phyloP scores from a whole-genome alignment of 2,113 vertebrate species.

The Gallinago undulata region DNA sequence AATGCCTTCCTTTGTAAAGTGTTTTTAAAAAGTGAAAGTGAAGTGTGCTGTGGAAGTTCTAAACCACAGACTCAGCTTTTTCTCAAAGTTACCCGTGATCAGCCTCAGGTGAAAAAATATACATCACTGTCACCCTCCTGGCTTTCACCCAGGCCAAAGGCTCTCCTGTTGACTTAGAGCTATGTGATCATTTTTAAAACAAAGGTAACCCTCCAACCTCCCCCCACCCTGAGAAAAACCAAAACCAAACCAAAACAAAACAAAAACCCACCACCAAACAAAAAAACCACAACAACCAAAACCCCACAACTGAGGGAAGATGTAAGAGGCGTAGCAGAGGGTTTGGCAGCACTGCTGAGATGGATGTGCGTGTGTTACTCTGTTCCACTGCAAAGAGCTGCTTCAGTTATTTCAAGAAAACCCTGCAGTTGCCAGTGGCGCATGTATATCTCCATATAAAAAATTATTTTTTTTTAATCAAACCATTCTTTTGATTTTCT shows the following conservation, averaged over 20 bases:
- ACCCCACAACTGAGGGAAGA: neutral
- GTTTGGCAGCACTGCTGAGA: neutral
- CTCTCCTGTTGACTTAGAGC: neutral
- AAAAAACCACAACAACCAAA: neutral
- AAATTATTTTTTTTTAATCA: neutral
- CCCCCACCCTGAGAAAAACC: neutral
- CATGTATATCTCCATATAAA: neutral
- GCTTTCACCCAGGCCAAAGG: neutral
- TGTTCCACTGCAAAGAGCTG: neutral
- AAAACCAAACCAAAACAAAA: neutral
- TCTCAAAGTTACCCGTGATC: neutral
- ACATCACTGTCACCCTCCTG: neutral
- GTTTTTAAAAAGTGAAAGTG: neutral
- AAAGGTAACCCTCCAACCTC: neutral
- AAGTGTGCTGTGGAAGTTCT: neutral
- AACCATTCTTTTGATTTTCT: neutral
- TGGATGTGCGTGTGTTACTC: fast-evolving
- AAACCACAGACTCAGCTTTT: neutral
- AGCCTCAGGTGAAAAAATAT: neutral
- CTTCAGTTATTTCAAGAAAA: neutral
- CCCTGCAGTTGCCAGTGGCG: neutral
- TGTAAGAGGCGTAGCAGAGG: neutral
- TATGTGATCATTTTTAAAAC: neutral
- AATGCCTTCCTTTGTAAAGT: neutral
- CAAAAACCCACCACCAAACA: neutral